Base-by-base conservation (phyloP, 2,113 vertebrate genomes). In the Seriola aureovittata region DNA sequence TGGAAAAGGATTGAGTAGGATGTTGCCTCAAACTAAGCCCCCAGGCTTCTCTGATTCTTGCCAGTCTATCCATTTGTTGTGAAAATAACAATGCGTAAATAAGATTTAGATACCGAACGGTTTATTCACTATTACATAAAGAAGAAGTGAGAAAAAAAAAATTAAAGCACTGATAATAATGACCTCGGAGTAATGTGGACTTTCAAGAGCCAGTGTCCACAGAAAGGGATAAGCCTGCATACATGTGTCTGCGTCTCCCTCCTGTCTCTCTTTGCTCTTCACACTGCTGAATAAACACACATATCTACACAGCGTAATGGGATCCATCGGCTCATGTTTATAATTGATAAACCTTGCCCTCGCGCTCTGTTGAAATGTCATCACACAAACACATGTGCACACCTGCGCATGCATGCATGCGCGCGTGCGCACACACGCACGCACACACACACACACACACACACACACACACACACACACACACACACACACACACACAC, bases 311-410 rank as follows among this genome's bases (percentile, higher is more conserved):
- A 32, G 82, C 3, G 71, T 84, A 91, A 93, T 71, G 72, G 75
- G 90, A 93, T 91, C 86, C 85, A 92, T 66, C 38, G 8, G 78
- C 91, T 92, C 75, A 32, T 94, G 93, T 94, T 92, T 92, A 92
- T 84, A 85, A 93, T 91, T 94, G 94, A 96, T 95, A 95, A 93
- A 95, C 92, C 86, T 89, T 93, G 89, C 81, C 91, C 90, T 77
- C 54, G 80, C 81, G 75, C 86, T 92, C 88, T 57, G 63, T 70
- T 75, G 71, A 87, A 93, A 93, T 89, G 86, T 85, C 89, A 86
- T 68, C 80, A 46, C 64, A 68, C 60, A 83, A 67, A 78, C 82
- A 71, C 72, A 75, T 2, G 3, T 23, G 5, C 55, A 55, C 75
- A 82, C 72, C 32, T 32, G 16, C 44, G 12, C 62, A 34, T 21